Evolutionary conservation across 2,888 invertebrate genomes (phyloP), one percentile per base, ranked within the genome.

Genomic region (Melanotus villosus): DNA sequence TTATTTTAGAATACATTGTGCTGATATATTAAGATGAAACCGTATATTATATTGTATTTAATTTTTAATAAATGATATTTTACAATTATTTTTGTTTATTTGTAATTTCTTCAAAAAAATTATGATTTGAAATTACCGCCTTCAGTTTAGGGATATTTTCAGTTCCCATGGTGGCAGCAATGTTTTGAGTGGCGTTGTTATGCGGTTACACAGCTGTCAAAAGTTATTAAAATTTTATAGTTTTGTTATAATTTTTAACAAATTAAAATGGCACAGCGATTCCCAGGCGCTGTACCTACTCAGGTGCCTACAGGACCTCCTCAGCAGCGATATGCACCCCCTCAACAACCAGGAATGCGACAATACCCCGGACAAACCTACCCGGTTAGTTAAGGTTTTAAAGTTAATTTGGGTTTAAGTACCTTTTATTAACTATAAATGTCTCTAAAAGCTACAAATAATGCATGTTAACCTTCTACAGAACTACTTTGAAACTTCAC

Each of bases 351-450:
- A 18, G 88, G 89, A 58, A 90, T 91, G 56, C 85, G 92, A 16
- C 92, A 91, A 52, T 92, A 92, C 82, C 88, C 92, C 7, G 90
- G 90, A 50, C 92, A 92, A 71, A 91, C 88, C 82, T 95, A 94
- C 85, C 91, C 93, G 80, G 94, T 94, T 87, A 34, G 50, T 32
- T n/a, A 10, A 14, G 14, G 23, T 30, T 26, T n/a, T n/a, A n/a
- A n/a, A n/a, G n/a, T n/a, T n/a, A n/a, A n/a, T n/a, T n/a, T n/a
- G n/a, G n/a, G n/a, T n/a, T n/a, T n/a, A n/a, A n/a, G n/a, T n/a
- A n/a, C n/a, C n/a, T n/a, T n/a, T n/a, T n/a, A n/a, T n/a, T n/a
- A n/a, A n/a, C n/a, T n/a, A n/a, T n/a, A n/a, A n/a, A n/a, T n/a
- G n/a, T n/a, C n/a, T n/a, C n/a, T n/a, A n/a, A n/a, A n/a, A n/a